Evolutionary conservation across 2,113 vertebrate species (phyloP).

Genomic region (Cnemophilus loriae): DNA sequence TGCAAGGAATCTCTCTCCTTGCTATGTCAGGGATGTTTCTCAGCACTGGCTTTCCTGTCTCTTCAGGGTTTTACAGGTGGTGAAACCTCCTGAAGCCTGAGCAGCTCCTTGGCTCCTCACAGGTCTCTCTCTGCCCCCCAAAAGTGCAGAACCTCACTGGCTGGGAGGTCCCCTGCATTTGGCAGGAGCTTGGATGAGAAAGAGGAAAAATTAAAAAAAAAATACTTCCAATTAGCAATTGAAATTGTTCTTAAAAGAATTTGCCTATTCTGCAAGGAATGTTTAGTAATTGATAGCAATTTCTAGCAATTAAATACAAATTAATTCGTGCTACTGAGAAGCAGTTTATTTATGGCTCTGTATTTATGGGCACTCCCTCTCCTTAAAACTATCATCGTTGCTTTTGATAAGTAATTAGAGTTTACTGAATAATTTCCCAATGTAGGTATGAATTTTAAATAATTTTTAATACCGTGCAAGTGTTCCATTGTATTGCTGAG

Average conservation of each 20-base stretch:
- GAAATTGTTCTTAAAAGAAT: slow-evolving; percentile 58
- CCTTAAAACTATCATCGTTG: slow-evolving; percentile 67
- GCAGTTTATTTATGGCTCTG: slow-evolving; percentile 75
- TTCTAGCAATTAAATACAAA: slow-evolving; percentile 79
- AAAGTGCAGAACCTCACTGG: background rate
- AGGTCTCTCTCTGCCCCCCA: background rate
- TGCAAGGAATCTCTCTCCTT: background rate
- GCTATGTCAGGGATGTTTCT: background rate
- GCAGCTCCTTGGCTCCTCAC: background rate
- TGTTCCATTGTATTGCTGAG: slow-evolving; percentile 11
- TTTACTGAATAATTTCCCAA: slow-evolving; percentile 74
- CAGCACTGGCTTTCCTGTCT: background rate
- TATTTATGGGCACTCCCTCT: slow-evolving; percentile 71
- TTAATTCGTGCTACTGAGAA: slow-evolving; percentile 73
- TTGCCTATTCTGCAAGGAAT: slow-evolving; percentile 63
- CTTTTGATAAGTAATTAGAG: slow-evolving; percentile 77
- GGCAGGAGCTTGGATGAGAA: background rate
- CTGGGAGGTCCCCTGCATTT: background rate
- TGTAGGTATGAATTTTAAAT: slow-evolving; percentile 75
- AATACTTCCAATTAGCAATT: slow-evolving; percentile 39
- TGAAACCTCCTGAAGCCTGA: background rate
- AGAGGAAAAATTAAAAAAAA: background rate
- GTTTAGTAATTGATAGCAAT: slow-evolving; percentile 73
- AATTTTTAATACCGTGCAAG: slow-evolving; percentile 40
- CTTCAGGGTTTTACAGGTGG: background rate